Conservation (phyloP, 2,113 vertebrate genomes). For the Mustela lutreola region DNA sequence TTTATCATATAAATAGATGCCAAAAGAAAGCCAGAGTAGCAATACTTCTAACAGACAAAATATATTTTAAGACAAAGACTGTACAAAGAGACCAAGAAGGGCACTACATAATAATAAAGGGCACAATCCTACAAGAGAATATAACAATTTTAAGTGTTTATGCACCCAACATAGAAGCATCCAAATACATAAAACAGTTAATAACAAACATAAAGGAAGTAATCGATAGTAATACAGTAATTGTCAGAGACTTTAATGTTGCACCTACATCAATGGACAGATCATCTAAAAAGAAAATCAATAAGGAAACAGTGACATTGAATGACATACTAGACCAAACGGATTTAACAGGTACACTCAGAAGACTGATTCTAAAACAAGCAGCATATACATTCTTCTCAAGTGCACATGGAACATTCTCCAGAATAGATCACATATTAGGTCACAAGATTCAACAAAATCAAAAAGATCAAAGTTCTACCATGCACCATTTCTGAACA, state of each 20-base stretch:
- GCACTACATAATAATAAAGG: not conserved
- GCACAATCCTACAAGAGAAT: not conserved
- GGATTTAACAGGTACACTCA: not conserved
- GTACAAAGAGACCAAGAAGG: not conserved
- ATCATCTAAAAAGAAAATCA: not conserved
- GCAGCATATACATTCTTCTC: too few relatives aligned
- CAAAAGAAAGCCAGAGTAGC: not conserved
- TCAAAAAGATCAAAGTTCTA: too few relatives aligned
- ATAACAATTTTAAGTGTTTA: not conserved
- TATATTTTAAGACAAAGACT: not conserved
- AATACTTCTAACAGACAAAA: not conserved
- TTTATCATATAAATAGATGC: too few relatives aligned
- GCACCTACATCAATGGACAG: not conserved
- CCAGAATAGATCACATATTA: too few relatives aligned
- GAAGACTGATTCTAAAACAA: too few relatives aligned
- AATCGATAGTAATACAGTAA: not conserved
- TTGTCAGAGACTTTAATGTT: not conserved
- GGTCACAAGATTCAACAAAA: too few relatives aligned
- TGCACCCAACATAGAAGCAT: not conserved
- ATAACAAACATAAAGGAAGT: not conserved
- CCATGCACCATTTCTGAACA: too few relatives aligned
- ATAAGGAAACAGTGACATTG: not conserved
- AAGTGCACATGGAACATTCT: too few relatives aligned
- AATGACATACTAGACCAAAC: not conserved
- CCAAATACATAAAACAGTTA: not conserved